Base-by-base conservation (phyloP, 2,888 invertebrate genomes). In the Boloria euphrosyne region DNA sequence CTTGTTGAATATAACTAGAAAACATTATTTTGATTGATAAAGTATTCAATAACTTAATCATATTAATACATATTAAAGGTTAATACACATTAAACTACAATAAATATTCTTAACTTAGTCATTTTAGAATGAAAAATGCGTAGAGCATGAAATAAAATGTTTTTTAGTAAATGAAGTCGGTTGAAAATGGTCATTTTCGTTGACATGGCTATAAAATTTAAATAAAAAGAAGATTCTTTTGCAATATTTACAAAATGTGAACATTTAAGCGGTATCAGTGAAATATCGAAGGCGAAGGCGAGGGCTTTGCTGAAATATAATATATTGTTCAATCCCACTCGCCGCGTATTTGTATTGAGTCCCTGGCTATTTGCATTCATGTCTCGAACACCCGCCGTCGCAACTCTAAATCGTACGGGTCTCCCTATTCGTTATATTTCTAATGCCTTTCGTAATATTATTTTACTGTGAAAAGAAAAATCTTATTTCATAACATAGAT, bases 311-410 rank as follows among this genome's bases (percentile, higher is more conserved):
- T 63, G 50, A 51, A 50, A 58, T 46, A 51, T 57, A 63, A 50
- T 49, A 74, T 76, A 71, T 73, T 71, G 72, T 74, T 75, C 71
- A 71, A 72, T 73, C 68, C 67, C 69, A 67, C 62, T 53, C 66
- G 67, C 64, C 68, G 58, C 53, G 62, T 70, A 65, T 72, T 72
- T 74, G 71, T 75, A 73, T 74, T 69, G 73, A 72, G 68, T 70
- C 64, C 61, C 64, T 61, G 65, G 67, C 72, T 66, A 73, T 73
- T 74, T 75, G 68, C 69, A 73, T 73, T 80, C 79, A 78, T 74
- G 79, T 76, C 75, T 73, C 73, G 67, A 72, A 66, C 57, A 64
- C 22, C 57, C 43, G 51, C 62, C 55, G 27, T 51, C 50, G 49
- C 64, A 44, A 43, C 44, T 44, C 47, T 57, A 64, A 64, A 57